Evolutionary conservation across 2,113 vertebrate genomes (phyloP).

Genomic region (Chaetura pelagica): DNA sequence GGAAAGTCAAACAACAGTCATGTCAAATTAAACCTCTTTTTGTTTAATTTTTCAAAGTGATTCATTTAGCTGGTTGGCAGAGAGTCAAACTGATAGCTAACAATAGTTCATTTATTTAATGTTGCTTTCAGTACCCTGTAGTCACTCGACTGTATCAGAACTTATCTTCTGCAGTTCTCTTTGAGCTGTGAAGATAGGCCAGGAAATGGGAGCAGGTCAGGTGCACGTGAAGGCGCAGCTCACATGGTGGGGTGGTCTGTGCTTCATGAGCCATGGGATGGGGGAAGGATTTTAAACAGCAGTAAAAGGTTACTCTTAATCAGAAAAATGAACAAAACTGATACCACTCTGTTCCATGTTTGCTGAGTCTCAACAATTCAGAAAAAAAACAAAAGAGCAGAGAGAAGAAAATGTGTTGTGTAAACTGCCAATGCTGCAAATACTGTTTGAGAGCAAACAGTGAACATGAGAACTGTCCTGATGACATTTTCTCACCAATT

Average conservation of each 20-base stretch:
- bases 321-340: constrained; percentile 4
- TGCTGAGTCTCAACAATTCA: neutral
- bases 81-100: constrained; percentile 57
- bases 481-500: neutral
- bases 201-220: constrained; percentile 49
- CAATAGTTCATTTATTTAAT: constrained; percentile 63
- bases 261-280: neutral
- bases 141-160: constrained; percentile 40
- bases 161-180: constrained; percentile 61
- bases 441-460: neutral
- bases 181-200: constrained; percentile 53
- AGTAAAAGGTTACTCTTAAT: neutral
- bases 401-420: neutral
- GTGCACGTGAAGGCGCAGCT: neutral
- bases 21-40: constrained; percentile 60
- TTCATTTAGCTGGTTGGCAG: constrained; percentile 49
- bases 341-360: neutral
- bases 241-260: neutral
- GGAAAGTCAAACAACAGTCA: constrained; percentile 61
- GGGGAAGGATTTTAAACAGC: constrained; percentile 1
- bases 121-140: constrained; percentile 35
- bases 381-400: neutral
- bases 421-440: neutral
- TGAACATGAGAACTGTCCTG: neutral
- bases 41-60: constrained; percentile 67